Conservation (phyloP, 2,888 invertebrate species). For the Thera britannica region DNA sequence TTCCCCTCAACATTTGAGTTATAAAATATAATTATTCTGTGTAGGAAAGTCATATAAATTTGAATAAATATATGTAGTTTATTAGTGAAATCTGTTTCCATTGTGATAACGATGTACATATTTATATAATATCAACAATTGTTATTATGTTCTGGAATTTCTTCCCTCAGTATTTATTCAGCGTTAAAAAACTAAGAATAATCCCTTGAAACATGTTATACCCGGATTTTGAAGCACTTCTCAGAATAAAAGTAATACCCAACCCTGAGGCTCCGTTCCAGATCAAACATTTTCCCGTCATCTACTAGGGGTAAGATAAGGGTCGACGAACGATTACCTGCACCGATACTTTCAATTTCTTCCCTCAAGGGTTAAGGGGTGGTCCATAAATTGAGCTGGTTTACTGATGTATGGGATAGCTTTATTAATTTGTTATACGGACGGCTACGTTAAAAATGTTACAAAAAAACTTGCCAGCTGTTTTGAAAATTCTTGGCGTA, state of each 20-base stretch:
- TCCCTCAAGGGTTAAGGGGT: conserved; percentile 36
- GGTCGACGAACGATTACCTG: conserved; percentile 45
- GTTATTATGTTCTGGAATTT: too few species aligned
- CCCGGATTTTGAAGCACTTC: too few species aligned
- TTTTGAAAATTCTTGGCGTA: neutral
- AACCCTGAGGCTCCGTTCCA: neutral
- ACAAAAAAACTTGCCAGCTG: neutral
- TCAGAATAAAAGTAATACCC: neutral
- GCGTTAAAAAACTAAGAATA: too few species aligned
- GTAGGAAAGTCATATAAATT: too few species aligned
- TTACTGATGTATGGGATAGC: conserved; percentile 56
- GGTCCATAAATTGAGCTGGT: conserved; percentile 57
- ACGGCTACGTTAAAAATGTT: conserved; percentile 16
- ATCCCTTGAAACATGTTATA: neutral
- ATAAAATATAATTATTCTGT: too few species aligned
- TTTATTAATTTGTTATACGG: conserved; percentile 50
- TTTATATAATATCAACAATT: too few species aligned
- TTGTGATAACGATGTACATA: too few species aligned
- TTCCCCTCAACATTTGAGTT: too few species aligned
- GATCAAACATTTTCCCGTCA: conserved; percentile 33
- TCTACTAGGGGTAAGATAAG: conserved; percentile 39
- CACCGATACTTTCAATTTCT: conserved; percentile 51
- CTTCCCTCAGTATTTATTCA: too few species aligned
- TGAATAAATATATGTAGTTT: too few species aligned
- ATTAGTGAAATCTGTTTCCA: too few species aligned